Conservation (phyloP, 2,888 invertebrate species). For the Anthophora plumipes region DNA sequence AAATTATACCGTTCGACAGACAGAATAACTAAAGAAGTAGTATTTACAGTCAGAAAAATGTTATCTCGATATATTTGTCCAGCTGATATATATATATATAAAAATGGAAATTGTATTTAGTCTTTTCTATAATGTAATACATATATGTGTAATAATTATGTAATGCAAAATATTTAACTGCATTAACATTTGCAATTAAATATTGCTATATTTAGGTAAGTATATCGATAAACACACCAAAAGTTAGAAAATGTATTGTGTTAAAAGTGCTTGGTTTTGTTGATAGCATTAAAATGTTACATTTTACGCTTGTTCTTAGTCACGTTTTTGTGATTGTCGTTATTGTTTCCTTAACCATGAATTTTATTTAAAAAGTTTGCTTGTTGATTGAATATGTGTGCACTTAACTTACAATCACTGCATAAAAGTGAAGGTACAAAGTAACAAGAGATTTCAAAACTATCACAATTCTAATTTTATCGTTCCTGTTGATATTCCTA, state of each 20-base stretch:
- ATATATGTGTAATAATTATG: conserved; percentile 37
- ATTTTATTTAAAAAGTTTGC: conserved; percentile 36
- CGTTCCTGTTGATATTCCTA: conserved; percentile 50
- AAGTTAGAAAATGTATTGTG: conserved; percentile 5
- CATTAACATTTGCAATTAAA: conserved; percentile 45
- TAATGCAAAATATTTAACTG: conserved; percentile 38
- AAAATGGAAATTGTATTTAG: conserved; percentile 28
- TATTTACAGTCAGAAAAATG: conserved; percentile 4
- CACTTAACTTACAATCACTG: conserved; percentile 15
- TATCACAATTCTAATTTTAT: not conserved
- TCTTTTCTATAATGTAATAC: conserved; percentile 25
- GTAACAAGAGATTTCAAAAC: not conserved
- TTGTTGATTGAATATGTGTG: conserved; percentile 30
- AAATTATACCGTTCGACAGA: conserved; percentile 22
- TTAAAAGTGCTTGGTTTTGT: conserved; percentile 34
- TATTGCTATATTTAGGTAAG: conserved; percentile 59
- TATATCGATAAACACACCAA: conserved; percentile 31
- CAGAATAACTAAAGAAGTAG: conserved; percentile 25
- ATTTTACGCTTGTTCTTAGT: conserved; percentile 24
- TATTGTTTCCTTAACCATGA: conserved; percentile 6
- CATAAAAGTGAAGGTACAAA: not conserved
- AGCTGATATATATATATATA: conserved; percentile 35
- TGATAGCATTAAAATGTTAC: conserved; percentile 19
- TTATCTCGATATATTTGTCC: conserved; percentile 21
- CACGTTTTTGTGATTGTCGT: conserved; percentile 14